Base-by-base conservation (phyloP, 2,888 invertebrate species). In the Tenodera sinensis region DNA sequence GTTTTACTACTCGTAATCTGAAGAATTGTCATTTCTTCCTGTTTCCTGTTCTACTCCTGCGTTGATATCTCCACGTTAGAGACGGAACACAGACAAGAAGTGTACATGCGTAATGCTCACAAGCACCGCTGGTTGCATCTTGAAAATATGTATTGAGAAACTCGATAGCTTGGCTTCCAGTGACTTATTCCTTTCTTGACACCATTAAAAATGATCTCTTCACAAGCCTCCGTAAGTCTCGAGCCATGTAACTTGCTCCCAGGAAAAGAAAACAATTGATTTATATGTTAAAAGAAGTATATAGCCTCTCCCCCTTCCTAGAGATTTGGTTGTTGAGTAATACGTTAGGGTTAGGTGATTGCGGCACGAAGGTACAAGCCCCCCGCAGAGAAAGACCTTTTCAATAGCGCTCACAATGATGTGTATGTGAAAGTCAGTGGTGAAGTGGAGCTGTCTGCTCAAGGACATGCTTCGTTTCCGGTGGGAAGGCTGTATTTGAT, bases 401-500 rank as follows among this genome's bases (percentile, higher is more conserved):
- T 28, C 85, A 27, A 47, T 15, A 15, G 54, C 15, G 20, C 54
- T 3, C 15, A 54, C 54, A 54, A 71, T 71, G 54, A 71, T 71
- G 6, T 71, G 54, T 71, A 71, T 71, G 54, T 71, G 54, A 87
- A 27, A 30, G 47, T 84, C 84, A 88, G 84, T 84, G 83, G n/a
- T 27, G 83, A 87, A 28, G 83, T 83, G 85, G 47, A 71, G 82
- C 84, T 84, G 71, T 88, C 83, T 54, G 88, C 84, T 83, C 88
- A 88, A 28, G 34, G 28, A 47, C 30, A 71, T 81, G 30, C 82
- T 28, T 34, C 28, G 28, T 28, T 71, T 71, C 54, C 54, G 54
- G 54, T 71, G 54, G 54, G 71, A 54, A 71, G n/a, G 47, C 85
- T 34, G 87, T 28, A 42, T 34, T 28, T 81, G 25, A 30, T 82